Conservation (phyloP, 2,113 vertebrate species). For the Sinocyclocheilus maitianheensis region DNA sequence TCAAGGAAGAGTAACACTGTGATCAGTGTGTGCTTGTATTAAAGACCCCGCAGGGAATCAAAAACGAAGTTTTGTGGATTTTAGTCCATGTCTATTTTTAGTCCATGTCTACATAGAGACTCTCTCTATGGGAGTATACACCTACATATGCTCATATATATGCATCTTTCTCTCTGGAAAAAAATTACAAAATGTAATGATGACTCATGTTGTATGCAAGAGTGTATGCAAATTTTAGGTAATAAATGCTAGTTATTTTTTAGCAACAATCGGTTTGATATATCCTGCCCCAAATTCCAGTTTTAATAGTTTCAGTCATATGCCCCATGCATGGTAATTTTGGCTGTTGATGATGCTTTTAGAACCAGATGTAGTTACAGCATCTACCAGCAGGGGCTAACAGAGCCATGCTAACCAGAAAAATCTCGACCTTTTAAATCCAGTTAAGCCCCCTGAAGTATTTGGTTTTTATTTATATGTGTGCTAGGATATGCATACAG, state of each 20-base stretch:
- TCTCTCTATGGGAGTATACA: not conserved
- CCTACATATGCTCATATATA: not conserved
- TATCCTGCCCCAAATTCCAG: not conserved
- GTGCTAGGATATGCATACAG: no score
- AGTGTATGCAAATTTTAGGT: not conserved
- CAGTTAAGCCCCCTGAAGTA: not conserved
- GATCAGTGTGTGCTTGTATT: slow-evolving; percentile 1
- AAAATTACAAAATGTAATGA: not conserved
- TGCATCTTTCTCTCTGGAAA: not conserved
- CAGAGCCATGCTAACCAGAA: not conserved
- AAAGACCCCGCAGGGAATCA: not conserved
- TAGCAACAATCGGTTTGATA: not conserved
- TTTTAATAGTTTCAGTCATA: not conserved
- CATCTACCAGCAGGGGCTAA: no score
- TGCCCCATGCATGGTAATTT: no score
- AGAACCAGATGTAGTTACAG: no score
- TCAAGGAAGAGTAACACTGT: not conserved
- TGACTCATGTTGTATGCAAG: not conserved
- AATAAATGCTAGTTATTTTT: not conserved
- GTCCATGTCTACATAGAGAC: not conserved
- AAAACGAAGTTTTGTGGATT: not conserved
- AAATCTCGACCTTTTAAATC: not conserved
- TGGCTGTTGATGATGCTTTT: no score
- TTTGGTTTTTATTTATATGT: no score
- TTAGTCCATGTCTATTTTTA: not conserved